phyloP scores from a whole-genome alignment of 2,888 invertebrate genomes.

The Branchipolynoe longqiensis region DNA sequence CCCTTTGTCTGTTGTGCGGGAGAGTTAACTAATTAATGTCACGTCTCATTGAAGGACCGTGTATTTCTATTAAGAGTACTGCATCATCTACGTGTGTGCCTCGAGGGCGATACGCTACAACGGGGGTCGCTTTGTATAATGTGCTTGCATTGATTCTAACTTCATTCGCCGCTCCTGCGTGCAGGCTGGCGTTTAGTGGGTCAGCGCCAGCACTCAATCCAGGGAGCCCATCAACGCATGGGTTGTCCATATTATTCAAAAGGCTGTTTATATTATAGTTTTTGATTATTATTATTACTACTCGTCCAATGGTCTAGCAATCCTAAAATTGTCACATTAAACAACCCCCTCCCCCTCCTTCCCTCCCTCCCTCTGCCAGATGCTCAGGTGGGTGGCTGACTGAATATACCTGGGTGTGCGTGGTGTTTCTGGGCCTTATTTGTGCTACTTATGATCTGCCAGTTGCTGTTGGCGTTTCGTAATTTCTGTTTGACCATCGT shows the following conservation, averaged over 20 bases:
- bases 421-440: constrained; percentile 2
- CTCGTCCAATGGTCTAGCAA: neutral
- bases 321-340: neutral
- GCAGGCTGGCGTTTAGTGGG: neutral
- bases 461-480: constrained; percentile 7
- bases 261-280: neutral
- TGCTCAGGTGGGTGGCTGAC: neutral
- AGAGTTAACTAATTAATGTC: neutral
- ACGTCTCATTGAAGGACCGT: neutral
- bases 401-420: neutral
- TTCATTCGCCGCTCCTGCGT: neutral
- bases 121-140: constrained; percentile 26
- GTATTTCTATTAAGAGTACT: neutral
- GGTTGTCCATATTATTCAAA: constrained; percentile 13
- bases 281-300: constrained; percentile 6
- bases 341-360: neutral
- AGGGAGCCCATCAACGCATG: constrained; percentile 7
- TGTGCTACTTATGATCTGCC: constrained; percentile 33
- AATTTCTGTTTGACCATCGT: neutral
- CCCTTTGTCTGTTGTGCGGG: constrained; percentile 25
- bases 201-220: neutral
- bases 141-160: constrained; percentile 14
- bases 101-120: constrained; percentile 1
- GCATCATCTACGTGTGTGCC: constrained; percentile 3
- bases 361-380: no score